Evolutionary conservation across 2,888 invertebrate species (phyloP).

Genomic region (Melikaiella ostensackeni): DNA sequence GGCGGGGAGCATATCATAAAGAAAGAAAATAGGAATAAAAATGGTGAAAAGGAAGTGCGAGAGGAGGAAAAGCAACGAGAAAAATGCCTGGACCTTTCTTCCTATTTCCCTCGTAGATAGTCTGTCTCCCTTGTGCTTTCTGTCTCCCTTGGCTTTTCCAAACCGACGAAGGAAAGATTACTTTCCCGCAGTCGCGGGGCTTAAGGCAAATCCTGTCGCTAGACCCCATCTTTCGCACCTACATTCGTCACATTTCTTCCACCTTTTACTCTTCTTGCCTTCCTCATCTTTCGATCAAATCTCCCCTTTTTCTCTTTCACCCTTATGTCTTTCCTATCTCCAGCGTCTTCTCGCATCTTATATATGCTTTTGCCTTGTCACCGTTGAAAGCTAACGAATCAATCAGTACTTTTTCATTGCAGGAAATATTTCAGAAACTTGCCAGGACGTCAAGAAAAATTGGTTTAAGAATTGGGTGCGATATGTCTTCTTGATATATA

Average conservation of each 20-base stretch:
- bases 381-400: not conserved
- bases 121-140: not conserved
- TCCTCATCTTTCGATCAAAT: constrained; percentile 23
- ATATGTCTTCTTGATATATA: not conserved
- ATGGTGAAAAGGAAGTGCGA: not conserved
- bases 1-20: constrained; percentile 16
- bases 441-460: not conserved
- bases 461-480: not conserved
- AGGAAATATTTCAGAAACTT: not conserved
- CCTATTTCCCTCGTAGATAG: not conserved
- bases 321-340: not conserved
- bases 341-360: not conserved
- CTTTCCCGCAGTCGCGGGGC: constrained; percentile 41
- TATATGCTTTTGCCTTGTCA: not conserved
- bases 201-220: constrained; percentile 29
- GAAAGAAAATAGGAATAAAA: constrained; percentile 25
- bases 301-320: not conserved
- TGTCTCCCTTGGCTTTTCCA: not conserved
- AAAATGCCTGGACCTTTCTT: constrained; percentile 13
- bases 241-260: constrained; percentile 35
- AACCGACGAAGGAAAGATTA: constrained; percentile 48
- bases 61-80: not conserved
- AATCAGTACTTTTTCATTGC: not conserved
- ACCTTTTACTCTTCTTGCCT: constrained; percentile 20
- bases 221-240: constrained; percentile 33